Evolutionary conservation across 2,888 invertebrate species (phyloP), one percentile per base, ranked within the genome.

Genomic region (Apodemia mormo): DNA sequence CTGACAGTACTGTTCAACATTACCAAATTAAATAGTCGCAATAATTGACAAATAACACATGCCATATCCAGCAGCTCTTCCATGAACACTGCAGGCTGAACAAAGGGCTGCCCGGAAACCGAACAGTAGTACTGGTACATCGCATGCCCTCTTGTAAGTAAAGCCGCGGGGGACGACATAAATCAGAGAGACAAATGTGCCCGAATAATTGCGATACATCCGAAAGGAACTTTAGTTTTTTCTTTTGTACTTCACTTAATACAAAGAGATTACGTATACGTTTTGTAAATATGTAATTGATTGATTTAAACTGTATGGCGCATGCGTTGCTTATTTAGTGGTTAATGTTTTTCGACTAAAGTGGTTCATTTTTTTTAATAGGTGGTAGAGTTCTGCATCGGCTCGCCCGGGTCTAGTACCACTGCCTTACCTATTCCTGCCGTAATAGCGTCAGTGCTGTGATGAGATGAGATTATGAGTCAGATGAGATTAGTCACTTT

Each of bases 151-250:
- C 65, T 69, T 58, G 66, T 70, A 66, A 70, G 73, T 45, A 29
- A 33, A 52, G 45, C 67, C 52, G 70, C 72, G 69, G 73, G 76
- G 74, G 74, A 74, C 70, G 66, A 58, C 75, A 75, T 75, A 75
- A 77, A 75, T 77, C 75, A 73, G 6, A 40, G 9, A 56, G 67
- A 68, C 68, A 73, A 69, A 65, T 61, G 58, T 43, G 56, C 67
- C 14, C 52, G 65, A 43, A 58, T 58, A 37, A 37, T 61, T 37
- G 61, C 61, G 37, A 61, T 33, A 37, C 33, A 61, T 37, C 37
- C 33, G 61, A 61, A 37, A 33, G 14, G 14, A 10, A 58, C 58
- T 58, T 33, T 14, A 61, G n/a, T 52, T 61, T 37, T 61, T 61
- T 33, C 33, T 61, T 30, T 30, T 12, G 56, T 30, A 14, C 61